Conservation (phyloP, 1,140 invertebrate genomes). For the Berghia stephanieae region DNA sequence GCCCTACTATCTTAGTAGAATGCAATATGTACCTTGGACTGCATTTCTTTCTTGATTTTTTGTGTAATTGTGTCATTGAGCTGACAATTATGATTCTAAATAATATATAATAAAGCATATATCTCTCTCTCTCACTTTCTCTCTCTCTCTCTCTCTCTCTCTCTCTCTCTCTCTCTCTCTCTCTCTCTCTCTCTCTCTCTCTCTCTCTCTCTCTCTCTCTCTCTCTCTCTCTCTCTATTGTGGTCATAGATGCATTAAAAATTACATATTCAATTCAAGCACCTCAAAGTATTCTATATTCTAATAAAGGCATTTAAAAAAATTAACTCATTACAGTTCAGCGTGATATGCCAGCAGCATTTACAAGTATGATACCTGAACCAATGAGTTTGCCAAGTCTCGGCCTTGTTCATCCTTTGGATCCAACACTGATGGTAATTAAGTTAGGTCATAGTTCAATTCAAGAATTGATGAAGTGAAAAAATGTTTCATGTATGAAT, state of each 20-base stretch:
- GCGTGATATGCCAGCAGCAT: conserved; percentile 14
- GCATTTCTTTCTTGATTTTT: no score
- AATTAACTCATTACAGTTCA: conserved; percentile 31
- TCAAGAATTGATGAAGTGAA: no score
- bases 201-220: conserved; percentile 27
- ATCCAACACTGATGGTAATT: no score
- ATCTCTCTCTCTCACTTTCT: not conserved
- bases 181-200: conserved; percentile 9
- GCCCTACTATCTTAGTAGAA: no score
- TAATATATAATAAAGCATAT: not conserved
- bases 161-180: not conserved
- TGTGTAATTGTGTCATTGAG: not conserved
- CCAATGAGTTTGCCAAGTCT: conserved; percentile 28
- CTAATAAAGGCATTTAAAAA: conserved; percentile 55
- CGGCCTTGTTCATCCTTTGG: conserved; percentile 26
- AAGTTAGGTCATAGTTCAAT: no score
- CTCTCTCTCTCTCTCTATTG: conserved; percentile 25
- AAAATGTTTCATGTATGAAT: no score
- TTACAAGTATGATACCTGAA: conserved; percentile 27
- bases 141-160: not conserved
- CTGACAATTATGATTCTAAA: not conserved
- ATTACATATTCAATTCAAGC: not conserved
- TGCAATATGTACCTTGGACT: no score
- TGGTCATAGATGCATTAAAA: not conserved
- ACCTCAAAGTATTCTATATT: not conserved